Conservation (phyloP, 2,797 vertebrate genomes). For the Danio tinwini region DNA sequence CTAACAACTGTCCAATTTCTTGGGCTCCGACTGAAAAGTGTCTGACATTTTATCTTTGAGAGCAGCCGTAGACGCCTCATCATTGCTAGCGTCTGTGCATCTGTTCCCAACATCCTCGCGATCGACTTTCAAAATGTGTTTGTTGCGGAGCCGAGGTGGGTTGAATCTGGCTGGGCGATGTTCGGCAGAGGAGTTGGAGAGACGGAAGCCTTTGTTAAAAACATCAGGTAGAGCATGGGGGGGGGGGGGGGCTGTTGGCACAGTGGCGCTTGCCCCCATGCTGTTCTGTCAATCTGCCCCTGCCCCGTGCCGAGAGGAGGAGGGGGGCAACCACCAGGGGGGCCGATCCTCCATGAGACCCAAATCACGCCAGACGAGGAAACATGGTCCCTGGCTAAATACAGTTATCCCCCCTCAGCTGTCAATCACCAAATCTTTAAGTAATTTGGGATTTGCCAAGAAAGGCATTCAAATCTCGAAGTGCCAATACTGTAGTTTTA, state of each 20-base stretch:
- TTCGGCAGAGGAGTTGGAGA: conserved; percentile 50
- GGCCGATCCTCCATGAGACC: conserved; percentile 63
- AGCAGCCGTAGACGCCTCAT: conserved; percentile 55
- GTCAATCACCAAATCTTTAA: conserved; percentile 68
- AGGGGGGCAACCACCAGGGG: conserved; percentile 48
- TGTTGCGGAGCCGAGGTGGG: conserved; percentile 61
- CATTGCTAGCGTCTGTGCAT: conserved; percentile 71
- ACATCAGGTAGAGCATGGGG: conserved; percentile 67
- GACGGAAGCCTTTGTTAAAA: conserved; percentile 65
- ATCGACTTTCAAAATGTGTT: conserved; percentile 66
- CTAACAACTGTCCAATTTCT: conserved; percentile 39
- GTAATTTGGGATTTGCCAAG: conserved; percentile 53
- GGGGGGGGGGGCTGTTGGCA: conserved; percentile 57
- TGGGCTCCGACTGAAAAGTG: conserved; percentile 26
- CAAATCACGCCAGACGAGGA: conserved; percentile 62
- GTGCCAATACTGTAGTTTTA: conserved; percentile 3
- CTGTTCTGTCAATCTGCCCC: conserved; percentile 72
- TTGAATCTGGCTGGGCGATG: conserved; percentile 56
- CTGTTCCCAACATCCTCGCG: conserved; percentile 67
- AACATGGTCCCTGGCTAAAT: conserved; percentile 67
- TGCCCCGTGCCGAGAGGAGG: conserved; percentile 57
- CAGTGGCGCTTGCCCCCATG: conserved; percentile 63
- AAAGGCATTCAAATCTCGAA: conserved; percentile 33
- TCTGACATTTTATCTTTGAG: conserved; percentile 46
- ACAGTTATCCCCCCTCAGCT: conserved; percentile 68